phyloP scores from a whole-genome alignment of 2,797 vertebrate species.

The Podarcis lilfordi region DNA sequence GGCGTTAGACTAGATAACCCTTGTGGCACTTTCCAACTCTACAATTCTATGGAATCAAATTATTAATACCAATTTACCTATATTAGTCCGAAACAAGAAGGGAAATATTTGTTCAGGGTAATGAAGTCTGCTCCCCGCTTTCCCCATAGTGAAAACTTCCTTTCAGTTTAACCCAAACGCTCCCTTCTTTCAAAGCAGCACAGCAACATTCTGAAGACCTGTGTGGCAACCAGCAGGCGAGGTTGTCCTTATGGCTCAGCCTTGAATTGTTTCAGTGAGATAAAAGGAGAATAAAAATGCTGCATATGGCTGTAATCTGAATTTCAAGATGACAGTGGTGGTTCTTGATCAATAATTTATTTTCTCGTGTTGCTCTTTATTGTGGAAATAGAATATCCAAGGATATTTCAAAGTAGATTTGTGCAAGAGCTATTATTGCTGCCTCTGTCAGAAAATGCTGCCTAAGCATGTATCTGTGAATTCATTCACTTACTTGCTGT shows the following conservation, averaged over 20 bases:
- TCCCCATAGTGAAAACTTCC: fast-evolving
- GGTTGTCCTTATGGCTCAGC: conserved; percentile 18
- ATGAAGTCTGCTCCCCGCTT: neutral
- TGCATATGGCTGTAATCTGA: conserved; percentile 18
- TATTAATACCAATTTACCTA: conserved; percentile 37
- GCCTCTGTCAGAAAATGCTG: conserved; percentile 10
- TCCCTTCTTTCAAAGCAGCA: conserved; percentile 11
- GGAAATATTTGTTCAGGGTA: conserved; percentile 13
- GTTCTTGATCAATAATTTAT: conserved; percentile 40
- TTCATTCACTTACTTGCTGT: neutral
- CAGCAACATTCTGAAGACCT: conserved; percentile 21
- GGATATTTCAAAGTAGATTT: neutral
- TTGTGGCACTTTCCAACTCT: too few species aligned
- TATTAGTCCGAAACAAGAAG: conserved; percentile 25
- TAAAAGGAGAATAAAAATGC: conserved; percentile 36
- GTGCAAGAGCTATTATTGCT: neutral
- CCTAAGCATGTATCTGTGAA: neutral
- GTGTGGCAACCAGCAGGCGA: conserved; percentile 18
- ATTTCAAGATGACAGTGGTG: conserved; percentile 33
- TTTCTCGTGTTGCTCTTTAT: conserved; percentile 27
- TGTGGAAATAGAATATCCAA: neutral
- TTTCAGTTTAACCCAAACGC: conserved; percentile 12
- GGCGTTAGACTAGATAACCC: too few species aligned
- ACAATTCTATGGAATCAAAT: neutral
- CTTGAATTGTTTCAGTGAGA: neutral